Evolutionary conservation across 2,888 invertebrate species (phyloP), one percentile per base, ranked within the genome.

Genomic region (Endotricha flammealis): DNA sequence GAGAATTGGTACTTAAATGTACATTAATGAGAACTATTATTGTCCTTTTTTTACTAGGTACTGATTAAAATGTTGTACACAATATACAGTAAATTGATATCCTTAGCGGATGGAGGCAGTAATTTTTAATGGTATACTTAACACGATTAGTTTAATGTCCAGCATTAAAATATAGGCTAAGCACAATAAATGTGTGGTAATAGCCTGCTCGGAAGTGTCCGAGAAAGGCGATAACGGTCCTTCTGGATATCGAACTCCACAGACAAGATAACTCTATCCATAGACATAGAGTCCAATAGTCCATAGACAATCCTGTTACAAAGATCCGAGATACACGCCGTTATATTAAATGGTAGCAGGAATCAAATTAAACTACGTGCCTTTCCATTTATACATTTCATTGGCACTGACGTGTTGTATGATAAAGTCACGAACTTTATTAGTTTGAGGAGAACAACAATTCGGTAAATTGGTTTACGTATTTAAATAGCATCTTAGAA

Each of bases 161-260:
- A 6, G 4, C 10, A 31, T 12, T 31, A n/a, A 31, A 31, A 31
- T 31, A 31, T 22, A 12, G 22, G 12, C 7, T 11, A 22, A 17
- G 11, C 22, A 22, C 31, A 20, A 22, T 28, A 28, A 20, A 28
- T 28, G 28, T 45, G 37, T 38, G 45, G 41, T 40, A 45, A 50
- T 56, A 50, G 48, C 57, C 52, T 56, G 59, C 62, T 67, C 67
- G 71, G 70, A 70, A 71, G 64, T 68, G 59, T 61, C 65, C 64
- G 59, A 57, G 57, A 62, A 64, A 62, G 64, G 57, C 60, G 60
- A 52, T 77, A 79, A 78, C 79, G 74, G 79, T 68, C 50, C 52
- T 52, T 41, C 43, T 62, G 54, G 62, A 58, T 64, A 57, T 60
- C 58, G 51, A 58, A 55, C 46, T 50, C n/a, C n/a, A n/a, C n/a